A percentile compares a stretch with the other conserved stretches of the same genome.
Evolutionary conservation across 1,140 invertebrate genomes (phyloP).

Genomic region (Lepidurus packardi): DNA sequence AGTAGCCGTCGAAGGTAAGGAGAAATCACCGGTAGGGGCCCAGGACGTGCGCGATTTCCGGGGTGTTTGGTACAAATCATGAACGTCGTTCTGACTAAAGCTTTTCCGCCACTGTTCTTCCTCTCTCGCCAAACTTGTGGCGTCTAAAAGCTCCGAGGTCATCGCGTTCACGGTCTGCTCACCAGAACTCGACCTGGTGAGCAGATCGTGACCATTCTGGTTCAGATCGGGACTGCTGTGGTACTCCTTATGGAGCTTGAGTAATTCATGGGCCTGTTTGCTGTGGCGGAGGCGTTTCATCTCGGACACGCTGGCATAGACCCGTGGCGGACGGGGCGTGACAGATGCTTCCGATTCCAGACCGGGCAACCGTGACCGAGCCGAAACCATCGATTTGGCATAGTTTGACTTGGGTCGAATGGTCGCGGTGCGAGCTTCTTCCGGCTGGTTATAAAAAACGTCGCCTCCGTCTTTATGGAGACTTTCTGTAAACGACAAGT

Average conservation of each 20-base stretch:
- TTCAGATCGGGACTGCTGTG: conserved; percentile 78
- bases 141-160: background rate
- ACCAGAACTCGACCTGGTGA: background rate
- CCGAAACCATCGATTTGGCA: background rate
- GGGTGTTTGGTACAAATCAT: conserved; percentile 37
- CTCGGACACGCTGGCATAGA: conserved; percentile 89
- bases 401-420: background rate
- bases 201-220: conserved; percentile 26
- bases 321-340: conserved; percentile 50
- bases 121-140: background rate
- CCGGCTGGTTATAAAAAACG: conserved; percentile 42
- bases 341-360: background rate
- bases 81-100: conserved; percentile 46
- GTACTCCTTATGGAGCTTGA: conserved; percentile 67
- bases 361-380: background rate
- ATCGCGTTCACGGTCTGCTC: background rate
- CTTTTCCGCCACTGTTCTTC: conserved; percentile 39
- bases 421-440: background rate
- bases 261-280: conserved; percentile 37
- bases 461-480: conserved; percentile 49
- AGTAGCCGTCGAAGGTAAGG: background rate
- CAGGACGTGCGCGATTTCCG: conserved; percentile 30
- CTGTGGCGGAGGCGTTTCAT: conserved; percentile 65
- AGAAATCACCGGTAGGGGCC: background rate
- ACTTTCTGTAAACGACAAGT: background rate